Base-by-base conservation (phyloP, 2,113 vertebrate genomes). In the Oncorhynchus tshawytscha region DNA sequence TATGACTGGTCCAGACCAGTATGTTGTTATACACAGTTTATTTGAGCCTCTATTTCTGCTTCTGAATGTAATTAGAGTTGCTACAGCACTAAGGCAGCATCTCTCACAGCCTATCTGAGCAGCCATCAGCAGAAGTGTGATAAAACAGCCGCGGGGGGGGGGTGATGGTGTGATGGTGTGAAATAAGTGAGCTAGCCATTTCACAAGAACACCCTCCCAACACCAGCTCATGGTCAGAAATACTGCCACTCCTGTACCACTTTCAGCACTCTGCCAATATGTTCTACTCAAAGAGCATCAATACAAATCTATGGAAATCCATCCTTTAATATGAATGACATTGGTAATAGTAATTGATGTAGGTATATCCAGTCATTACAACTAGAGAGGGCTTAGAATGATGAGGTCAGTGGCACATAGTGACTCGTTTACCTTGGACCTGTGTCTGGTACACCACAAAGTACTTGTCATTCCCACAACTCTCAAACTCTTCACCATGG, bases 371-470 rank as follows among this genome's bases (percentile, higher is more conserved):
- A 22, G 13, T 57, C 59, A 62, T 22, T 22, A 8, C 54, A 57
- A 18, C 54, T 20, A 57, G 20, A 57, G 5, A 22, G 3, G 3
- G 16, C n/a, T 62, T 13, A 8, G n/a, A 62, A 62, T 3, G 16
- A 16, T 16, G 51, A 39, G 16, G 27, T 16, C 66, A 67, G 66
- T 18, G 3, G 27, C 27, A 25, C 1, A 70, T 20, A 20, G 12
- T 57, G 39, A 11, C 7, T 18, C 18, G 13, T 76, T 88, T 88
- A 99, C 97, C 98, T 95, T 98, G 97, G 73, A 98, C 96, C 86
- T 99, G 98, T 0, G 97, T 99, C 92, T 99, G 98, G 92, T 99
- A 99, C 70, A 97, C 95, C 0, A 98, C 93, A 88, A 97, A 97
- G 88, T 95, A 97, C 0, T 96, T 89, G 0, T 91, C 69, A 0